Percentiles rank a stretch among this genome's conserved stretches.
Evolutionary conservation across 2,113 vertebrate species (phyloP).

Genomic region (Anoura caudifer): DNA sequence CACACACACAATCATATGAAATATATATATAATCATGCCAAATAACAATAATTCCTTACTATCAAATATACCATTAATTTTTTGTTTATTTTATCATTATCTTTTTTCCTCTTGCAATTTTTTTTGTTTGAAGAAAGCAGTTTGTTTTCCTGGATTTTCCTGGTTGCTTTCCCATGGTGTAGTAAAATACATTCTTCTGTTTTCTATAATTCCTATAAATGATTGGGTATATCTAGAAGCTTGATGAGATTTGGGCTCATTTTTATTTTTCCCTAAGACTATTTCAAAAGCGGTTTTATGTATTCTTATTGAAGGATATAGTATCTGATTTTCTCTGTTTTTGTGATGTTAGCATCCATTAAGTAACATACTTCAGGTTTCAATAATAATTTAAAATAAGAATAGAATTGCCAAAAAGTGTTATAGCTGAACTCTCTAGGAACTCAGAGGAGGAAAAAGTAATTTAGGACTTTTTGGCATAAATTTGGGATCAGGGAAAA

Average conservation of each 20-base stretch:
- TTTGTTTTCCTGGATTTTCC: not conserved
- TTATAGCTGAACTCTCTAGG: not conserved
- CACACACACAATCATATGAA: not conserved
- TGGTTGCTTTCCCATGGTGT: not conserved
- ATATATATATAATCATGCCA: not conserved
- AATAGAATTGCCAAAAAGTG: not conserved
- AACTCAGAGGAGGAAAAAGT: not conserved
- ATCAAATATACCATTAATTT: slow-evolving; percentile 7
- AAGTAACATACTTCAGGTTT: slow-evolving; percentile 5
- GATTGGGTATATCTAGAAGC: not conserved
- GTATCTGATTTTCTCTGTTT: slow-evolving; percentile 10
- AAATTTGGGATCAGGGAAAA: not conserved
- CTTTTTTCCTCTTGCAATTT: not conserved
- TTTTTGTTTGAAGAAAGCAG: slow-evolving; percentile 4
- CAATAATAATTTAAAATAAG: slow-evolving; percentile 19
- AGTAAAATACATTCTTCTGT: not conserved
- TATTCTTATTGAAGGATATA: not conserved
- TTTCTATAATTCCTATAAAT: slow-evolving; percentile 37
- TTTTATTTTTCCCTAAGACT: not conserved
- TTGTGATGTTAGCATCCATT: slow-evolving; percentile 18
- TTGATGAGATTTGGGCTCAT: not conserved
- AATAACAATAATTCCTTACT: not conserved
- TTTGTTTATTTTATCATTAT: slow-evolving; percentile 7
- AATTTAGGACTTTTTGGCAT: not conserved
- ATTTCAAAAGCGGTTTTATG: not conserved